phyloP scores from a whole-genome alignment of 2,888 invertebrate species.

The Phaedon cochleariae region DNA sequence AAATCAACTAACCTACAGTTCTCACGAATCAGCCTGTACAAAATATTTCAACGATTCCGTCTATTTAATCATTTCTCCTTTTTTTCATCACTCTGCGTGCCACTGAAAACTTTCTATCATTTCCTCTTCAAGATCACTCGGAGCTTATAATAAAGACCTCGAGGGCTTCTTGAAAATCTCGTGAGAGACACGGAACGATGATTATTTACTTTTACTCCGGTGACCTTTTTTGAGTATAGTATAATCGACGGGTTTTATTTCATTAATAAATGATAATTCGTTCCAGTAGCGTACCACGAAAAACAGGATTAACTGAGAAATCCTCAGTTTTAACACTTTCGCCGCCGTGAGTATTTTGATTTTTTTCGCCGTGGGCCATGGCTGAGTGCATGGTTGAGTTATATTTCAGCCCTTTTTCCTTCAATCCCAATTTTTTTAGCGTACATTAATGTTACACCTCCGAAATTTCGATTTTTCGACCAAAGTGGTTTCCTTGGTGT shows the following conservation, averaged over 20 bases:
- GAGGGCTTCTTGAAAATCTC: not conserved
- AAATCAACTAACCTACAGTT: no score
- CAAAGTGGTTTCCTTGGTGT: no score
- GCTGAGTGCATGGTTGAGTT: no score
- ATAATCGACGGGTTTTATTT: not conserved
- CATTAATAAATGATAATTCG: not conserved
- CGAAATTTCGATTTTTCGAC: no score
- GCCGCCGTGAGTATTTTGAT: no score
- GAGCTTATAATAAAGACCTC: not conserved
- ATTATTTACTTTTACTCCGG: slow-evolving; percentile 1
- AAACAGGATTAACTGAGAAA: no score
- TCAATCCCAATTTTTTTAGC: no score
- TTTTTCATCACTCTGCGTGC: not conserved
- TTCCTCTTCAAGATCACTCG: not conserved
- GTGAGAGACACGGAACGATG: not conserved
- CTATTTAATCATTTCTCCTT: not conserved
- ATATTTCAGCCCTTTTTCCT: no score
- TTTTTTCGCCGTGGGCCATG: no score
- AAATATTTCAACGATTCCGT: not conserved
- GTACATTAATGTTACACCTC: no score
- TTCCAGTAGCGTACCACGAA: not conserved
- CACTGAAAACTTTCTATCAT: slow-evolving; percentile 26
- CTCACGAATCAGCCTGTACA: no score
- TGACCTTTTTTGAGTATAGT: not conserved
- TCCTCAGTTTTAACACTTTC: no score